Evolutionary conservation across 2,113 vertebrate genomes (phyloP), one percentile per base, ranked within the genome.

Genomic region (Anas platyrhynchos): DNA sequence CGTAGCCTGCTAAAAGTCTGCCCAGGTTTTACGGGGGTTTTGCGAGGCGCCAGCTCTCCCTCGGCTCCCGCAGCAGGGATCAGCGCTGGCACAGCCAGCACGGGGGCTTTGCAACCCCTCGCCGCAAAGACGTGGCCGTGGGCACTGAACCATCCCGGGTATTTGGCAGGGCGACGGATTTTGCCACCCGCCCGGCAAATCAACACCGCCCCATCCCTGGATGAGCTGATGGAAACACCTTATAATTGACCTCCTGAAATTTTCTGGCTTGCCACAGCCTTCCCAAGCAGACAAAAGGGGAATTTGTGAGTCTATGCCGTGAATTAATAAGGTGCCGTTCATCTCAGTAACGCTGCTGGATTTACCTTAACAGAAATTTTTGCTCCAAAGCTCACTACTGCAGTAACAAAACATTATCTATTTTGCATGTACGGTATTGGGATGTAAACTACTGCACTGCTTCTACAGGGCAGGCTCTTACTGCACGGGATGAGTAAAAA

Each of bases 171-270:
- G 44, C 2, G 36, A 18, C 8, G 78, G 44, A 16, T n/a, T 90
- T 67, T 88, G 86, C 77, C 91, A 95, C 80, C 86, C 83, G 83
- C 77, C 73, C 88, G 66, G 86, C 77, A 89, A 92, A 66, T 38
- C 79, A 41, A 56, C 52, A 74, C 61, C 31, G n/a, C 29, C 15
- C 46, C 6, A 11, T 38, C 34, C 16, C 32, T 72, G 55, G 62
- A 65, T 69, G 27, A 72, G 54, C 56, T 25, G 55, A 72, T n/a
- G 65, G 77, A 90, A 94, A 77, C 58, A 61, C 59, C 82, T 71
- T 63, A 43, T 27, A 81, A 81, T 3, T 36, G 48, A 44, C 77
- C 32, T 84, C 76, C 75, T 62, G 68, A 91, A 71, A 56, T 83
- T 41, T 77, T 91, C 72, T 93, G 90, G 62, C 54, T 91, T 84